A percentile compares a stretch with the other conserved stretches of the same genome.
These are phyloP conservation scores for Ephialtes manifestator DNA, from an alignment of 2,888 invertebrate species.

Conservation along the genomic window DNA sequence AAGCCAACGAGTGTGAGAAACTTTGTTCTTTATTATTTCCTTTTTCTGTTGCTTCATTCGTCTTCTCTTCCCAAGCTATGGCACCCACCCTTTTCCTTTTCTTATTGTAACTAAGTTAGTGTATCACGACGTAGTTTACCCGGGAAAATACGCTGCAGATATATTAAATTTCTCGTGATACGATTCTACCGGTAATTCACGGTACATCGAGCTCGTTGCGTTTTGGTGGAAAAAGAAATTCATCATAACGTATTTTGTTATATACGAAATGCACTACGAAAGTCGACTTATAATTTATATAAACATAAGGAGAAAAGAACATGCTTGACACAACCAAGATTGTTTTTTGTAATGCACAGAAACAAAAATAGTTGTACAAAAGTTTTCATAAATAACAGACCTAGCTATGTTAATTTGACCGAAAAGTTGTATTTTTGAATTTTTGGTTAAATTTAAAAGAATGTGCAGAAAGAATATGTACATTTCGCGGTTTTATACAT, in stretches of 20 bases:
- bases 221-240: not conserved
- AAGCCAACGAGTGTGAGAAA: constrained; percentile 29
- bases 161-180: constrained; percentile 58
- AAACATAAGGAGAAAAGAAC: not conserved
- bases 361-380: too few species aligned
- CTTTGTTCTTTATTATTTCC: constrained; percentile 26
- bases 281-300: not conserved
- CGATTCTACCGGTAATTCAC: constrained; percentile 29
- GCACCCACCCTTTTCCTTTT: constrained; percentile 33
- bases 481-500: too few species aligned
- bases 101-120: constrained; percentile 53
- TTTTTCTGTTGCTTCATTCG: constrained; percentile 6
- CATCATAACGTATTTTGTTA: too few species aligned
- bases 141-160: constrained; percentile 51
- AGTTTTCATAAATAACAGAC: too few species aligned
- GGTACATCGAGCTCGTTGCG: not conserved
- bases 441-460: too few species aligned
- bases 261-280: too few species aligned
- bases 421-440: too few species aligned
- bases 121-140: constrained; percentile 49
- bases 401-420: too few species aligned
- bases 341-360: not conserved
- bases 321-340: not conserved
- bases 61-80: not conserved
- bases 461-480: too few species aligned